phyloP scores from a whole-genome alignment of 2,113 vertebrate genomes.

The Tragelaphus imberbis region DNA sequence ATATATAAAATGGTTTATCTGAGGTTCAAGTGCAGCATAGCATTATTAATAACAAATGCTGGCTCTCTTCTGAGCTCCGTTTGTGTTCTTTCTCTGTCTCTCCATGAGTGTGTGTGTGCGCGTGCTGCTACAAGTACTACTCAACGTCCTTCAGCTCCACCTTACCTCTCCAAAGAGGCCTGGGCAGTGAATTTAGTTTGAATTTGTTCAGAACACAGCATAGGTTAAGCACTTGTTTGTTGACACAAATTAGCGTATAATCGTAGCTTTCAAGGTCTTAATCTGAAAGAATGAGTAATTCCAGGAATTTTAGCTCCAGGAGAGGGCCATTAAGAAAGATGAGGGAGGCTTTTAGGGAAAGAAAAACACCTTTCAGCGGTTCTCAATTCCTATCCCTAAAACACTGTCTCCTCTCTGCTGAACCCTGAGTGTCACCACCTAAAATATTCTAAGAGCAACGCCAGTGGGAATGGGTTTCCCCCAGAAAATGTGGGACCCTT shows the following conservation, averaged over 20 bases:
- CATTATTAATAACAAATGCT: not conserved
- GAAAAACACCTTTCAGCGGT: not conserved
- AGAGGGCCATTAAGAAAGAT: not conserved
- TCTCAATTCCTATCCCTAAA: not conserved
- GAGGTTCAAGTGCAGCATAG: not conserved
- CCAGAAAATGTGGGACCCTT: not conserved
- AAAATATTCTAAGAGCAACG: not conserved
- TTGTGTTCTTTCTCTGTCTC: accelerated
- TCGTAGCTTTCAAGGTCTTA: not conserved
- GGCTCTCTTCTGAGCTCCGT: accelerated
- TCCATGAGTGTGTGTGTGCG: not conserved
- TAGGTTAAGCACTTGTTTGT: not conserved
- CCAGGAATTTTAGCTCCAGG: not conserved
- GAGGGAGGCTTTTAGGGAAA: not conserved
- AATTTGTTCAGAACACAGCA: not conserved
- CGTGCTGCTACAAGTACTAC: accelerated
- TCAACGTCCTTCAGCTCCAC: accelerated
- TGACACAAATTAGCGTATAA: not conserved
- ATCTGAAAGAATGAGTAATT: not conserved
- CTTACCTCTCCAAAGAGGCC: not conserved
- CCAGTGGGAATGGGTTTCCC: too few species aligned
- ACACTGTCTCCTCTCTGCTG: not conserved
- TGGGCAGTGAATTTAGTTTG: too few species aligned
- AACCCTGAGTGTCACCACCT: too few species aligned
- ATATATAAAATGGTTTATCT: not conserved